These are phyloP conservation scores for Apodemus agrarius DNA, from an alignment of 2,797 vertebrate species.

Conservation along the genomic window DNA sequence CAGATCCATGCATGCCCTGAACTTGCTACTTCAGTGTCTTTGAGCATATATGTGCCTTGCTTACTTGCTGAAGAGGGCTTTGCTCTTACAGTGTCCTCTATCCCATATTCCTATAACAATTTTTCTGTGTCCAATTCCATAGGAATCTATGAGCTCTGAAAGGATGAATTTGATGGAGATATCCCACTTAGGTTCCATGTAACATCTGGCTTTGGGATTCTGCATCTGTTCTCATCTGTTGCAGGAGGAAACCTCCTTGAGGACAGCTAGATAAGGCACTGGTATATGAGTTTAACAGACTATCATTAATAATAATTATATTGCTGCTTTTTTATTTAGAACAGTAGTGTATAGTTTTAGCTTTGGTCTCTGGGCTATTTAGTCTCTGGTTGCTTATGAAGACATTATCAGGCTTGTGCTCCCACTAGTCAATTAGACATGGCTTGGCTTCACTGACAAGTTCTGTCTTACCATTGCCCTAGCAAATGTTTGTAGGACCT, in stretches of 20 bases:
- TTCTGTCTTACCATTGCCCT: neutral
- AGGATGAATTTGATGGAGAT: neutral
- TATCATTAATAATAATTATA: neutral
- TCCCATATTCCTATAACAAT: neutral
- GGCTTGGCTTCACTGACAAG: neutral
- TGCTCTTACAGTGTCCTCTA: neutral
- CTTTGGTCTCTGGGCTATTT: neutral
- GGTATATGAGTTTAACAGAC: neutral
- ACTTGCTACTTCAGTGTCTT: neutral
- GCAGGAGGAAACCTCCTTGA: neutral
- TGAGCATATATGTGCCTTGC: neutral
- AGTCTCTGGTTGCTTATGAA: neutral
- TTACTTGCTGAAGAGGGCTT: neutral
- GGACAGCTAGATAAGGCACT: neutral
- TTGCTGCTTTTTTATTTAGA: neutral
- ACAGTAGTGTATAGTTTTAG: neutral
- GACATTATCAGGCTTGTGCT: too few species aligned
- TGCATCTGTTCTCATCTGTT: neutral
- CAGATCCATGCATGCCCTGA: neutral
- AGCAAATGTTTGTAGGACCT: neutral
- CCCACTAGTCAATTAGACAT: neutral
- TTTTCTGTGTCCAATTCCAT: neutral
- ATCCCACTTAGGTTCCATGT: neutral
- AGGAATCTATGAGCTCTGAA: neutral
- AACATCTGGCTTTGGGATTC: neutral